Conservation (phyloP, 2,888 invertebrate species). For the Zonitis immaculata region DNA sequence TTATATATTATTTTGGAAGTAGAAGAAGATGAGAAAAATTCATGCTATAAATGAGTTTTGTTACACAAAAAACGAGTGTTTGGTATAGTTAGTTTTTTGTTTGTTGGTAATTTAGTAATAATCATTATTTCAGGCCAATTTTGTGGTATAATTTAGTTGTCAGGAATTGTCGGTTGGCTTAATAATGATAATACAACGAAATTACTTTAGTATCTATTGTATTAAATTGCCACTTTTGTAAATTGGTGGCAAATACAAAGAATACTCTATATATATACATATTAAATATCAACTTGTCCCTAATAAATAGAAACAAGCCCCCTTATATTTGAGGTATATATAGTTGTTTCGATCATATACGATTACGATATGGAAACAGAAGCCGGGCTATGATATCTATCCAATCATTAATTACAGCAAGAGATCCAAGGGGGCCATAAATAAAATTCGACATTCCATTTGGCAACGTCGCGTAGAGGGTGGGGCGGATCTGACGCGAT, state of each 20-base stretch:
- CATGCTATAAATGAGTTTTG: conserved; percentile 9
- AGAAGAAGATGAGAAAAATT: background rate
- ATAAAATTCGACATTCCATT: conserved; percentile 52
- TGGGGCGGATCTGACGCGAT: conserved; percentile 66
- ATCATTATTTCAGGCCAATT: background rate
- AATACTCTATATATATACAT: no score
- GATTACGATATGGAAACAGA: conserved; percentile 37
- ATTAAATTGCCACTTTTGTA: background rate
- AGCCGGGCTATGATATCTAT: conserved; percentile 44
- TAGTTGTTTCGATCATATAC: conserved; percentile 27
- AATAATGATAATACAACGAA: background rate
- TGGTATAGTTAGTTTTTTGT: no score
- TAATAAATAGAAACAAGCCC: no score
- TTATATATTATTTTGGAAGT: no score
- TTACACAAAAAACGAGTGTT: no score
- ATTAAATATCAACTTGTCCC: no score
- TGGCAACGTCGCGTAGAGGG: conserved; percentile 54
- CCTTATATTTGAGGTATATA: no score
- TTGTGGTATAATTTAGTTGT: background rate
- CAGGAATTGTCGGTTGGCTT: background rate
- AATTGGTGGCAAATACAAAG: no score
- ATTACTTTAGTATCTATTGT: background rate
- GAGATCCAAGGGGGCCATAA: conserved; percentile 50
- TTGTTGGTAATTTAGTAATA: background rate
- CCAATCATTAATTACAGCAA: conserved; percentile 51